Percentiles rank a stretch among this genome's conserved stretches.
phyloP scores from a whole-genome alignment of 2,113 vertebrate genomes.

The Zosterops pallidus region DNA sequence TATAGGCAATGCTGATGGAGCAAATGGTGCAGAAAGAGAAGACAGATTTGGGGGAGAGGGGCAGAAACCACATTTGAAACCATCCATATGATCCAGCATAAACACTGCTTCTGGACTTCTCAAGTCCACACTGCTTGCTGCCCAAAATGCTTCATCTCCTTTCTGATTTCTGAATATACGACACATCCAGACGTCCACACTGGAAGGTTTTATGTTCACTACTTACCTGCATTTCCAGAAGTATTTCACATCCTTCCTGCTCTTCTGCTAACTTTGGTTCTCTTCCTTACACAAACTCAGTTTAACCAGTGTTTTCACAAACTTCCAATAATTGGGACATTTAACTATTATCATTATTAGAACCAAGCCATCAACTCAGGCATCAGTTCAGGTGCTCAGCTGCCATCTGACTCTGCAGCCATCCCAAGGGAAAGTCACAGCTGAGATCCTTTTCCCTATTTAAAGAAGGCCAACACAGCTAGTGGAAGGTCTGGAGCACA shows the following conservation, averaged over 20 bases:
- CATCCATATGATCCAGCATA: neutral
- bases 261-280: neutral
- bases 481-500: neutral
- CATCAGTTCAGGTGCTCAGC: neutral
- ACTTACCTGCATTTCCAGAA: neutral
- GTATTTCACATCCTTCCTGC: neutral
- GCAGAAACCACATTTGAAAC: neutral
- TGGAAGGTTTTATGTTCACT: neutral
- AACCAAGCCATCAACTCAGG: neutral
- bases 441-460: neutral
- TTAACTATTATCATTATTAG: neutral
- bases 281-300: neutral
- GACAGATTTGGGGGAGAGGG: accelerated
- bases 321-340: no score
- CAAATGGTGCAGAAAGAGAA: neutral
- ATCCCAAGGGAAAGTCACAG: neutral
- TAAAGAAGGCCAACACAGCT: neutral
- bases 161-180: neutral
- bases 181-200: neutral
- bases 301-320: neutral
- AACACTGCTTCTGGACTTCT: neutral
- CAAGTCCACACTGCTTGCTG: neutral
- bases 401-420: neutral
- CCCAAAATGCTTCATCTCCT: neutral
- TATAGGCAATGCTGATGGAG: neutral